Percentiles rank a stretch among this genome's conserved stretches.
Conservation (phyloP, 2,113 vertebrate genomes). For the Festucalex cinctus region DNA sequence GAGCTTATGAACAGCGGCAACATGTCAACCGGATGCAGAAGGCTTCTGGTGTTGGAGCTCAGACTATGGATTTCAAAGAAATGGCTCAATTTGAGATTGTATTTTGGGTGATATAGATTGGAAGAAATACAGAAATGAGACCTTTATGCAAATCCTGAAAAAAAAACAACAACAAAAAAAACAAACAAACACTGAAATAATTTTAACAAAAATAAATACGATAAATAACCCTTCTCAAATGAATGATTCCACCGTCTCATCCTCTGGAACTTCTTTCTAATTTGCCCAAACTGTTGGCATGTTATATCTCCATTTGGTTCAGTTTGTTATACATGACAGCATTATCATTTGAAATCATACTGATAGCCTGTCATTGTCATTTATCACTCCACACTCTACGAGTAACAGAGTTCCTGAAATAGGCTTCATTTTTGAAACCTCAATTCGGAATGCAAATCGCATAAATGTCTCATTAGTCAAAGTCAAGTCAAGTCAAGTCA, state of each 20-base stretch:
- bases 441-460: too few species aligned
- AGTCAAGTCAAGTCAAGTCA: too few species aligned
- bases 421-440: too few species aligned
- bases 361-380: too few species aligned
- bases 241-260: not conserved
- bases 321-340: too few species aligned
- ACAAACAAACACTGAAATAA: not conserved
- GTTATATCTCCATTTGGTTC: too few species aligned
- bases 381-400: too few species aligned
- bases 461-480: too few species aligned
- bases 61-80: constrained; percentile 22
- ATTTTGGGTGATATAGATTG: not conserved
- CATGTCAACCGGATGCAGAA: constrained; percentile 23
- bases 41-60: not conserved
- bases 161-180: too few species aligned
- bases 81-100: not conserved
- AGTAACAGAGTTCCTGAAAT: too few species aligned
- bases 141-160: not conserved
- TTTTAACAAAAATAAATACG: not conserved
- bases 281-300: not conserved
- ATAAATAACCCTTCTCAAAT: not conserved
- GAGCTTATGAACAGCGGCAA: constrained; percentile 29
- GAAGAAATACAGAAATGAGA: not conserved
- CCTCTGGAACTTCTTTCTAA: not conserved
- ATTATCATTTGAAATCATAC: too few species aligned